Percentiles rank a stretch among this genome's conserved stretches.
phyloP scores from a whole-genome alignment of 2,888 invertebrate genomes.

The Dendrolimus houi region DNA sequence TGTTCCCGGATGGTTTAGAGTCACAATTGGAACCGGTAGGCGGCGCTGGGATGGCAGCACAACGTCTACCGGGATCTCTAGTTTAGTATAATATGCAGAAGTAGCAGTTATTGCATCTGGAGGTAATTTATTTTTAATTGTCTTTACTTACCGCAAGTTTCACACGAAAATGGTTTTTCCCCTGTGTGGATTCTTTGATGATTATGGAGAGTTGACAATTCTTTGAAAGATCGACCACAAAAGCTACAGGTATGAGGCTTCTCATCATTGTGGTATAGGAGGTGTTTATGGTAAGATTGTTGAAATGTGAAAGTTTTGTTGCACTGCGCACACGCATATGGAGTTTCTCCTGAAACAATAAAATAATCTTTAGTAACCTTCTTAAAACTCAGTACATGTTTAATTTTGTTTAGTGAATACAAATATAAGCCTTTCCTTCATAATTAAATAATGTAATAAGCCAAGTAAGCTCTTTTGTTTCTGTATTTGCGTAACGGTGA shows the following conservation, averaged over 20 bases:
- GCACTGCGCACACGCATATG: conserved; percentile 88
- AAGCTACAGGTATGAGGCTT: conserved; percentile 86
- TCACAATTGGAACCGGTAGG: too few species aligned
- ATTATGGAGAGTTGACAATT: conserved; percentile 90
- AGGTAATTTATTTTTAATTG: too few species aligned
- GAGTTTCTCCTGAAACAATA: conserved; percentile 85
- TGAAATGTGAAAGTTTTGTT: conserved; percentile 92
- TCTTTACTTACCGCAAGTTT: conserved; percentile 83
- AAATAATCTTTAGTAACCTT: conserved; percentile 4
- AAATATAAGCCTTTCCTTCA: too few species aligned
- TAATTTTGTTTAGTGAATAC: too few species aligned
- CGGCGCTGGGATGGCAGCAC: too few species aligned
- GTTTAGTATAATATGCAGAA: too few species aligned
- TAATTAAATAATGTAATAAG: too few species aligned
- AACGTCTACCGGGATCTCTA: too few species aligned
- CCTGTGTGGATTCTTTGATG: conserved; percentile 91
- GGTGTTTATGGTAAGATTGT: conserved; percentile 92
- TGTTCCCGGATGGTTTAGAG: too few species aligned
- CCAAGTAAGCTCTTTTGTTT: too few species aligned
- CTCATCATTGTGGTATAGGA: conserved; percentile 90
- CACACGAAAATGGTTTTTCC: conserved; percentile 91
- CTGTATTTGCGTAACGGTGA: neutral
- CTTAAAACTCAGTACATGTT: too few species aligned
- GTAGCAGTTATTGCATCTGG: too few species aligned
- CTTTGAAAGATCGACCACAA: conserved; percentile 90